Percentiles rank a stretch among this genome's conserved stretches.
Conservation (phyloP, 1,140 invertebrate genomes). For the Platyscapa corneri region DNA sequence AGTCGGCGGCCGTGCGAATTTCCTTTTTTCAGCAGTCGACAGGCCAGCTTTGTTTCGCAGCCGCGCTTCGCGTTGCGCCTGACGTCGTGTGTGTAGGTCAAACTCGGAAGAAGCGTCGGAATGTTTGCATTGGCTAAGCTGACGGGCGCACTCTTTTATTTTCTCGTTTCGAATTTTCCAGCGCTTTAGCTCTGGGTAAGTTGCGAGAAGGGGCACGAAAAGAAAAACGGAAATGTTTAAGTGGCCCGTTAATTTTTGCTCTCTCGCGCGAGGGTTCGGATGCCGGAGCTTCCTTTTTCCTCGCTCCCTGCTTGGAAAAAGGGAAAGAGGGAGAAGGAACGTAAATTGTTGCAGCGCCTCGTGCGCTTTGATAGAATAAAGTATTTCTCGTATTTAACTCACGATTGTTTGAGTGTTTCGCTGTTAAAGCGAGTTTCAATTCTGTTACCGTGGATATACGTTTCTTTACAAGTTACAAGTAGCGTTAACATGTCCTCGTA, state of each 20-base stretch:
- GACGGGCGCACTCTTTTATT: not conserved
- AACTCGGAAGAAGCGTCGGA: not conserved
- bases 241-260: conserved; percentile 37
- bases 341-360: conserved; percentile 21
- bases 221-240: conserved; percentile 37
- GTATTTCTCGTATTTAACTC: conserved; percentile 20
- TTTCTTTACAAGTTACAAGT: not conserved
- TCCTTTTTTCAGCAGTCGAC: not conserved
- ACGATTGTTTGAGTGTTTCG: not conserved
- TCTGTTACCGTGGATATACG: too few relatives aligned
- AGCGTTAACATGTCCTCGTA: not conserved
- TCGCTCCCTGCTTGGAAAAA: too few relatives aligned
- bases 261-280: not conserved
- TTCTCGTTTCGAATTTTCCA: conserved; percentile 32
- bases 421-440: not conserved
- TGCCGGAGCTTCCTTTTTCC: not conserved
- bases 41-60: not conserved
- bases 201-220: not conserved
- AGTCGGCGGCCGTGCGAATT: not conserved
- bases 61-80: not conserved
- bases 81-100: not conserved
- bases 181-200: not conserved
- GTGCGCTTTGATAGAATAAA: not conserved
- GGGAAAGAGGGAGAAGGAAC: not conserved
- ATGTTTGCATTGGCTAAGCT: conserved; percentile 12